Conservation (phyloP, 2,113 vertebrate species). For the Aythya baeri region DNA sequence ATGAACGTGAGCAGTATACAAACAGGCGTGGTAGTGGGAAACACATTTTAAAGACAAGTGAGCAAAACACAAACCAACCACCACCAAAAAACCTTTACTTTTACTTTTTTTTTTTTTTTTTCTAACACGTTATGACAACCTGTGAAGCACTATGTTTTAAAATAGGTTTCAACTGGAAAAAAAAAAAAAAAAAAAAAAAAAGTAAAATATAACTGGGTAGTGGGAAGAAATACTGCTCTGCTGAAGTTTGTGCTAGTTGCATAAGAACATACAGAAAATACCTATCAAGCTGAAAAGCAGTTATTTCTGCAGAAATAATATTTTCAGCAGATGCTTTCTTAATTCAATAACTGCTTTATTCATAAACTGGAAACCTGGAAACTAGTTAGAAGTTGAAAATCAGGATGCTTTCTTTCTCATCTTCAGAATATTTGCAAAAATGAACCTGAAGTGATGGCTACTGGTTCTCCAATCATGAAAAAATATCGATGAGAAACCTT, state of each 20-base stretch:
- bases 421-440: background rate
- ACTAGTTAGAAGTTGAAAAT: background rate
- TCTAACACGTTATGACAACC: background rate
- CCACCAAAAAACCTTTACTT: background rate
- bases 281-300: background rate
- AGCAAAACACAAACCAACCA: background rate
- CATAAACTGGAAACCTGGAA: background rate
- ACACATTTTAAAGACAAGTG: background rate
- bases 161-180: background rate
- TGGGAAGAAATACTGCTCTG: background rate
- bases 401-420: background rate
- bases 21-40: background rate
- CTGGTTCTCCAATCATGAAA: background rate
- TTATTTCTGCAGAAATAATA: background rate
- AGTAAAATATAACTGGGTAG: background rate
- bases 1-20: background rate
- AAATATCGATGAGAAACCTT: background rate
- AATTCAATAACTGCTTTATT: background rate
- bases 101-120: background rate
- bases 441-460: fast-evolving
- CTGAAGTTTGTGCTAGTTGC: background rate
- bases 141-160: background rate
- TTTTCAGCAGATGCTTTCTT: background rate
- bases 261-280: too few relatives aligned
- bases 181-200: background rate